Evolutionary conservation across 2,797 vertebrate species (phyloP).

Genomic region (Mareca strepera): DNA sequence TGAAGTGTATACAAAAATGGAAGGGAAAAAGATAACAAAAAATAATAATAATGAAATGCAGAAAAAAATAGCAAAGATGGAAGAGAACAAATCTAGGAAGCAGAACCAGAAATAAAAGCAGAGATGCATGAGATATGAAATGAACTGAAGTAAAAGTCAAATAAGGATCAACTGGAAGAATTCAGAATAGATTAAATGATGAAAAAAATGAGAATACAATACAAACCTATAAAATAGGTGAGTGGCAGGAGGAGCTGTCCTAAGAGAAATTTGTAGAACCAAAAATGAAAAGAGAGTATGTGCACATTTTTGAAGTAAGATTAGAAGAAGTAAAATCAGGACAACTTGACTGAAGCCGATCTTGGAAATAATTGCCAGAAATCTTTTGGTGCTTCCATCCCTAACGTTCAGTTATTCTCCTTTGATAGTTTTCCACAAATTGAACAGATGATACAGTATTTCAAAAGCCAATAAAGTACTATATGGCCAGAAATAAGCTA

Average conservation of each 20-base stretch:
- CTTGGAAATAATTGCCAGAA: constrained; percentile 34
- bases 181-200: neutral
- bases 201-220: neutral
- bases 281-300: neutral
- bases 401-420: constrained; percentile 10
- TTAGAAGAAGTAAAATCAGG: constrained; percentile 19
- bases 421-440: constrained; percentile 29
- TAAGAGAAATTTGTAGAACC: neutral
- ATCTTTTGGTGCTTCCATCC: neutral
- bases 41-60: neutral
- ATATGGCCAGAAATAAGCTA: constrained; percentile 40
- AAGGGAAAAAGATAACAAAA: neutral
- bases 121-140: neutral
- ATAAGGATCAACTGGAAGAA: neutral
- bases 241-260: neutral
- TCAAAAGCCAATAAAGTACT: constrained; percentile 33
- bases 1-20: neutral
- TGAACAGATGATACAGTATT: constrained; percentile 21
- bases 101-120: neutral
- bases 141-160: neutral
- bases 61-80: neutral
- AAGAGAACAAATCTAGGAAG: neutral
- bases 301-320: neutral
- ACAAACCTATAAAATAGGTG: neutral
- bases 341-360: neutral